A percentile compares a stretch with the other conserved stretches of the same genome.
These are phyloP conservation scores for Zhengitettix transpicula DNA, from an alignment of 2,888 invertebrate genomes.

Conservation along the genomic window DNA sequence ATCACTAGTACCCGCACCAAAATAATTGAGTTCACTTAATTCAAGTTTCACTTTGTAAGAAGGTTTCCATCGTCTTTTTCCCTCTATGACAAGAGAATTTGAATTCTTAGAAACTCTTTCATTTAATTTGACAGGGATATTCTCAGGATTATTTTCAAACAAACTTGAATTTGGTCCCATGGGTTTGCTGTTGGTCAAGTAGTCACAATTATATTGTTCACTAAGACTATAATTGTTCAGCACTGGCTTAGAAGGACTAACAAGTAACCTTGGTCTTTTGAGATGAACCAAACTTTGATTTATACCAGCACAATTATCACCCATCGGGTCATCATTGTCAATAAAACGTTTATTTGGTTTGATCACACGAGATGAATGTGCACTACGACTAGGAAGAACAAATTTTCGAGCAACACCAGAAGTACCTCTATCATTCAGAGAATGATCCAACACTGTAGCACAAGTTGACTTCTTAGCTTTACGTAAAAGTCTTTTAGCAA, in stretches of 20 bases:
- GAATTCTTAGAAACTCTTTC: neutral
- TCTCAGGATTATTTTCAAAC: too few species aligned
- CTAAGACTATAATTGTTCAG: neutral
- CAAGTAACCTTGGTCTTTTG: constrained; percentile 8
- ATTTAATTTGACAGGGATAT: too few species aligned
- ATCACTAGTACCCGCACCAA: constrained; percentile 10
- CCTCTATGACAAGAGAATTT: constrained; percentile 5
- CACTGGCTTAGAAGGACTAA: neutral
- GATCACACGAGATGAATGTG: constrained; percentile 70
- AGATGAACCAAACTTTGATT: constrained; percentile 2
- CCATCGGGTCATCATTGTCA: constrained; percentile 38
- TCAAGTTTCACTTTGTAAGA: constrained; percentile 11
- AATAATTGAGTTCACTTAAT: constrained; percentile 10
- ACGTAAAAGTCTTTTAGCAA: constrained; percentile 23
- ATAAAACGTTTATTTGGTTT: constrained; percentile 77
- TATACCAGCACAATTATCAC: constrained; percentile 2
- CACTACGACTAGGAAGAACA: constrained; percentile 64
- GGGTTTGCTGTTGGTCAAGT: neutral
- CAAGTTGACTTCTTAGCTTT: constrained; percentile 20
- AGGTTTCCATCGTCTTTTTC: constrained; percentile 12
- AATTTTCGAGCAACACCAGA: constrained; percentile 32
- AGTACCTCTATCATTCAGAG: constrained; percentile 18
- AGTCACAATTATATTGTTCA: neutral
- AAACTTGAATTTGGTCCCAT: too few species aligned
- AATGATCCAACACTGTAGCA: constrained; percentile 19